Base-by-base conservation (phyloP, 2,797 vertebrate genomes). In the Chaetophractus vellerosus region DNA sequence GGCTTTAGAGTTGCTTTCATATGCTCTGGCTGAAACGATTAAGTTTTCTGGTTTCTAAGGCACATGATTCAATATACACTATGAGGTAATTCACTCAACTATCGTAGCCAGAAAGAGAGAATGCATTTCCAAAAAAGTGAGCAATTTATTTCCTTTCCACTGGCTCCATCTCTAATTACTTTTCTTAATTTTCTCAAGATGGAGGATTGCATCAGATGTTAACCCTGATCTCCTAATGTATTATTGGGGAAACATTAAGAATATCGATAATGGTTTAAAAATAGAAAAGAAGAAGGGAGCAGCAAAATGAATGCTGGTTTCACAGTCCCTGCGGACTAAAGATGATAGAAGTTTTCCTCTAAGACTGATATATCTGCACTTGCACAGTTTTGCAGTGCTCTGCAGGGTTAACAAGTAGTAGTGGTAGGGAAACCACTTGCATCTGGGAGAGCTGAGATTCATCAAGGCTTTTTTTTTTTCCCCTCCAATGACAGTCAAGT, bases 21-120 rank as follows among this genome's bases (percentile, higher is more conserved):
- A 5, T 41, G 48, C 33, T 57, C 75, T 75, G 48, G 59, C 85
- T 83, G 15, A 21, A 61, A 88, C 59, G 50, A 66, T 57, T 89
- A 38, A 21, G 26, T 90, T 93, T 95, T 83, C 86, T 91, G 93
- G 96, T 96, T 96, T 75, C 96, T 33, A 90, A 86, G 94, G 92
- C 76, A 86, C 41, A 74, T 6, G 6, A 76, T 66, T 57, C 72
- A 84, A 55, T 36, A 89, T 55, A 72, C 83, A 61, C 61, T 18
- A 50, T 90, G 94, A 96, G 64, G 74, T 61, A 88, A 93, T 92
- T 80, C 81, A 63, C 79, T 89, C 80, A 94, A 81, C 82, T 83
- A 9, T 80, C 61, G 57, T 55, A 94, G 93, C 90, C 96, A 95
- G 79, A 59, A 93, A 91, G 31, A 88, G 71, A 79, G 59, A 63